phyloP scores from a whole-genome alignment of 2,113 vertebrate species.

The Microcebus tavaratra region DNA sequence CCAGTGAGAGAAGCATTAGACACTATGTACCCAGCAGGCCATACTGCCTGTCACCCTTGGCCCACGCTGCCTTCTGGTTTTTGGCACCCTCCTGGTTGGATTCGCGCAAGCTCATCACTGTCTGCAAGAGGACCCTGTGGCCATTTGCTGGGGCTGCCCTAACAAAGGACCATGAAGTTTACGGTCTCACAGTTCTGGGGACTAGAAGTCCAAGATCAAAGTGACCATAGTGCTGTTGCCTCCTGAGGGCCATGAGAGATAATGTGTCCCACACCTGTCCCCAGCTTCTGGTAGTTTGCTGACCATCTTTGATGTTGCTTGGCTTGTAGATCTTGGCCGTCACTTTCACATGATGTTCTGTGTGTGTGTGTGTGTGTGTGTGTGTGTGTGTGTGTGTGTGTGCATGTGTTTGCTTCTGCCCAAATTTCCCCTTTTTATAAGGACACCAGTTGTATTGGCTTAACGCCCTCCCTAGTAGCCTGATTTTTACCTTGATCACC shows the following conservation, averaged over 20 bases:
- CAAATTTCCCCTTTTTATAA: background rate
- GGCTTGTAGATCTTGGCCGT: background rate
- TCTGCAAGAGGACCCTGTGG: background rate
- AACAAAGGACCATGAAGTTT: background rate
- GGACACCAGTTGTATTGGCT: background rate
- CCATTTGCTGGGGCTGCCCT: background rate
- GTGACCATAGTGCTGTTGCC: accelerated
- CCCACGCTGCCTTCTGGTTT: background rate
- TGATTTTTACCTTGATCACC: background rate
- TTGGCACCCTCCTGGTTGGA: background rate
- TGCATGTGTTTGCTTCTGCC: background rate
- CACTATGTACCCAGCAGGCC: background rate
- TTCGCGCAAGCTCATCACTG: background rate
- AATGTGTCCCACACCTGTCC: background rate
- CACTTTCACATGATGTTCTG: background rate
- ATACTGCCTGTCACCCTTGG: too few relatives aligned
- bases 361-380: too few relatives aligned
- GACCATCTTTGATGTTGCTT: background rate
- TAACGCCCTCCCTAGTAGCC: too few relatives aligned
- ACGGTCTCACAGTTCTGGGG: background rate
- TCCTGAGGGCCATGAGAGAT: background rate
- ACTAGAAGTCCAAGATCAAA: background rate
- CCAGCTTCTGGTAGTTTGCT: background rate
- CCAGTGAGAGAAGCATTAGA: background rate
- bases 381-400: too few relatives aligned